These are phyloP conservation scores for Scleropages formosus DNA, from an alignment of 2,797 vertebrate genomes.

Conservation along the genomic window DNA sequence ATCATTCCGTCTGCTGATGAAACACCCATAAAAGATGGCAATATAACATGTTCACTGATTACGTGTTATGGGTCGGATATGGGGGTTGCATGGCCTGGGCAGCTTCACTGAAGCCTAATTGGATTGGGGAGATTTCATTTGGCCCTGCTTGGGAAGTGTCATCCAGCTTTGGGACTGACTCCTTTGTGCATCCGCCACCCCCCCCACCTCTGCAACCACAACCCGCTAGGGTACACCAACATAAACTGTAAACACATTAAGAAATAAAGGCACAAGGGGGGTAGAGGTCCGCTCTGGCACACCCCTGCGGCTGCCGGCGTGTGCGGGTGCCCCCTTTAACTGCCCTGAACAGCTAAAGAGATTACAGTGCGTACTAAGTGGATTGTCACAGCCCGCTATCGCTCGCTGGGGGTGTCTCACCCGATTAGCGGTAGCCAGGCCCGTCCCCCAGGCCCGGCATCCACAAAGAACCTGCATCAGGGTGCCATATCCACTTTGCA, in stretches of 20 bases:
- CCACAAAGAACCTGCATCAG: constrained; percentile 26
- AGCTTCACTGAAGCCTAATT: constrained; percentile 62
- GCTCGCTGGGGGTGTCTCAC: constrained; percentile 80
- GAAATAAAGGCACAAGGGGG: constrained; percentile 35
- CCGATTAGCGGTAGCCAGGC: constrained; percentile 84
- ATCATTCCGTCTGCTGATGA: constrained; percentile 26
- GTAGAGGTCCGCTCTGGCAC: constrained; percentile 53
- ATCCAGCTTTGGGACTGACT: constrained; percentile 73
- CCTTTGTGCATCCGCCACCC: constrained; percentile 58
- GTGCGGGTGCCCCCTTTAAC: constrained; percentile 76
- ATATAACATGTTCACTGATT: constrained; percentile 34
- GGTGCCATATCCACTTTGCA: constrained; percentile 27
- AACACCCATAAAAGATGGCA: constrained; percentile 30
- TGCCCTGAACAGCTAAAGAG: constrained; percentile 95
- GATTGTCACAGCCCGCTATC: constrained; percentile 97
- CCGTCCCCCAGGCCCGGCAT: constrained; percentile 32
- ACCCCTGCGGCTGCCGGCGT: constrained; percentile 69
- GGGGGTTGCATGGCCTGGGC: constrained; percentile 42
- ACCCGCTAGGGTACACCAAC: constrained; percentile 13
- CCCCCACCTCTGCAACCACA: neutral
- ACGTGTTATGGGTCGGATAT: constrained; percentile 36
- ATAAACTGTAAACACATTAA: constrained; percentile 55
- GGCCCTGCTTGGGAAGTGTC: constrained; percentile 70
- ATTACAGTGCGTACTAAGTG: constrained; percentile 98
- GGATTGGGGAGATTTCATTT: constrained; percentile 76